Base-by-base conservation (phyloP, 2,113 vertebrate genomes). In the Octodon degus region DNA sequence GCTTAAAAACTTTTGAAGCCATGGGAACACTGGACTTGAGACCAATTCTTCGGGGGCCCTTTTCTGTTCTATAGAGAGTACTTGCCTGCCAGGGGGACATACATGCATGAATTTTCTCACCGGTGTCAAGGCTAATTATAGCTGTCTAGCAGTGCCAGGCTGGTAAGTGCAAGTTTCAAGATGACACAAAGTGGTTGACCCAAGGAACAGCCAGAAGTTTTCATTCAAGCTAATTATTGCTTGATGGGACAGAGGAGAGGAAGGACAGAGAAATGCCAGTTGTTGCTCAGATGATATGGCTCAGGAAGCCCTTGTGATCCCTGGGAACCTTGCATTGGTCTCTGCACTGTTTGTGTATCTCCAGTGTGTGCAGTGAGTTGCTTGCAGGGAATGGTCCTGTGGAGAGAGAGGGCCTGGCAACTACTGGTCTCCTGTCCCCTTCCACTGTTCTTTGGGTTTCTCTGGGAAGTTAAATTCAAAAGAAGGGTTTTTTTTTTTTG, bases 151-250 rank as follows among this genome's bases (percentile, higher is more conserved):
- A 92, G 32, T 53, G 55, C 47, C 9, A 67, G 55, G n/a, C 13
- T 90, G 72, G 7, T 50, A 86, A 94, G 4, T 89, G n/a, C 9
- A 89, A 50, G 34, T 91, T 93, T 97, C 50, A 80, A 65, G 37
- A 91, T 22, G 53, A 86, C 5, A 40, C 16, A 74, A 79, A 95
- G 58, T 72, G 83, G 86, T 24, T 47, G 47, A 92, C 40, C 62
- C 80, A 74, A 74, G 22, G 20, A 53, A 92, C 67, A 91, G 55
- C 3, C 37, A 91, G 86, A 92, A 93, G 30, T 80, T 86, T 70
- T 67, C 7, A 40, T 7, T 22, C 32, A 90, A 68, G 0, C n/a
- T 80, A 34, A 34, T 2, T 74, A 6, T 10, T 84, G 19, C 53
- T 65, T 65, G 25, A 34, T 77, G 80, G 40, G 11, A 4, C 62